phyloP scores from a whole-genome alignment of 2,888 invertebrate genomes.

The Torymus auratus region DNA sequence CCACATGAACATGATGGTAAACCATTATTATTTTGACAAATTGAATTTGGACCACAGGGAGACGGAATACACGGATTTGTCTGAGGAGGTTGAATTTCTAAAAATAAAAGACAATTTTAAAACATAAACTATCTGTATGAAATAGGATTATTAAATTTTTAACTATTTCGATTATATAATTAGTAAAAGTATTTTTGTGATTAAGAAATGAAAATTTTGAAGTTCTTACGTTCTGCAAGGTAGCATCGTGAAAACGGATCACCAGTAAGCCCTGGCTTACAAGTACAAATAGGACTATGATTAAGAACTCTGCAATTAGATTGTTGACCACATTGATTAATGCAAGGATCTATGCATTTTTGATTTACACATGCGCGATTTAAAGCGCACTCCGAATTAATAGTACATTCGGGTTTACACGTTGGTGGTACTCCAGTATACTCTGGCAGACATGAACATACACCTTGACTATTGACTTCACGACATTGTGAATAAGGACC shows the following conservation, averaged over 20 bases:
- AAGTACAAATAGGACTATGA: constrained; percentile 78
- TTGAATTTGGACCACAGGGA: constrained; percentile 80
- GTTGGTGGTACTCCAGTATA: constrained; percentile 86
- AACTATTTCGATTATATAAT: too few species aligned
- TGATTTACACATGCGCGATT: constrained; percentile 89
- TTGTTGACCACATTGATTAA: constrained; percentile 77
- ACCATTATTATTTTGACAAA: constrained; percentile 73
- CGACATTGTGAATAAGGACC: constrained; percentile 91
- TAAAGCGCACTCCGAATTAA: constrained; percentile 88
- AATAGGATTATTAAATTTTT: too few species aligned
- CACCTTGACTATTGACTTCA: constrained; percentile 85
- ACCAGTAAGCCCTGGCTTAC: constrained; percentile 82
- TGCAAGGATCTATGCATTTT: constrained; percentile 81
- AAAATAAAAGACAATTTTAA: neutral
- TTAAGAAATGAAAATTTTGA: neutral
- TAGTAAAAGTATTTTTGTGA: constrained; percentile 44
- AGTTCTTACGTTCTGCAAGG: constrained; percentile 74
- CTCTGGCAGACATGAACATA: constrained; percentile 88
- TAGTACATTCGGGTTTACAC: constrained; percentile 90
- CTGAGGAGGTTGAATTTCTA: constrained; percentile 43
- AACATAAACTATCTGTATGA: too few species aligned
- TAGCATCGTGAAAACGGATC: constrained; percentile 86
- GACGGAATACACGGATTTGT: constrained; percentile 82
- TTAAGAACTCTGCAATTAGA: constrained; percentile 76
- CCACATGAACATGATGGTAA: constrained; percentile 77